A percentile compares a stretch with the other conserved stretches of the same genome.
Evolutionary conservation across 2,797 vertebrate species (phyloP).

Genomic region (Salarias fasciatus): DNA sequence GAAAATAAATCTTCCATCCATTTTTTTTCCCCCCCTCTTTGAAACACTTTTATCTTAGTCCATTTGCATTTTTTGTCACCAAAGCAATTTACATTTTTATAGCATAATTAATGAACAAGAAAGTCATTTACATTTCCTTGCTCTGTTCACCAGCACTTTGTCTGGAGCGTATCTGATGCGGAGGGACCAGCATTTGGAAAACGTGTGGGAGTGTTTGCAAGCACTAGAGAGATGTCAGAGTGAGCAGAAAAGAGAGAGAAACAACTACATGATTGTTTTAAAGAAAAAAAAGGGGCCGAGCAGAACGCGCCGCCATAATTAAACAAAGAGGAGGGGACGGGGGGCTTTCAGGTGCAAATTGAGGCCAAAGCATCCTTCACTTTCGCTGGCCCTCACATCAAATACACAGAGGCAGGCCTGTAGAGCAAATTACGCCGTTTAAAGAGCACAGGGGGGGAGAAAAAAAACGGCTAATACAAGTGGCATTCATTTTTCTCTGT

Average conservation of each 20-base stretch:
- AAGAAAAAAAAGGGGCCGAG: slow-evolving; percentile 27
- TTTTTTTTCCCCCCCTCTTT: slow-evolving; percentile 77
- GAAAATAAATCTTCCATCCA: slow-evolving; percentile 82
- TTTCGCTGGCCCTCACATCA: slow-evolving; percentile 72
- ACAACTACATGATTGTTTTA: slow-evolving; percentile 47
- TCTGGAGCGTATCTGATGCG: slow-evolving; percentile 67
- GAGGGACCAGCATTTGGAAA: slow-evolving; percentile 50
- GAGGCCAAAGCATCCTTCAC: slow-evolving; percentile 62
- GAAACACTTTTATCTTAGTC: slow-evolving; percentile 83
- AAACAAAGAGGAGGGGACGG: slow-evolving; percentile 37
- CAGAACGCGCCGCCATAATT: slow-evolving; percentile 56
- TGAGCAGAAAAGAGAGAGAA: slow-evolving; percentile 35
- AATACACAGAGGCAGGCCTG: slow-evolving; percentile 65
- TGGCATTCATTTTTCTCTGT: slow-evolving; percentile 56
- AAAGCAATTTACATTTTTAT: slow-evolving; percentile 88
- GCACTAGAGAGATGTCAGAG: slow-evolving; percentile 45
- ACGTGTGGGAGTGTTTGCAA: slow-evolving; percentile 58
- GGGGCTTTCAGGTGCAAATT: slow-evolving; percentile 81
- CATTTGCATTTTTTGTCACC: slow-evolving; percentile 85
- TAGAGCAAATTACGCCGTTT: slow-evolving; percentile 75
- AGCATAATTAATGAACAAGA: slow-evolving; percentile 87
- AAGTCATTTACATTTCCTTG: slow-evolving; percentile 81
- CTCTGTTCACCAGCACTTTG: slow-evolving; percentile 60
- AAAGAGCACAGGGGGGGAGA: slow-evolving; percentile 45
- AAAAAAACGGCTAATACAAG: slow-evolving; percentile 64